These are phyloP conservation scores for Trilocha varians DNA, from an alignment of 2,888 invertebrate genomes.

Conservation along the genomic window DNA sequence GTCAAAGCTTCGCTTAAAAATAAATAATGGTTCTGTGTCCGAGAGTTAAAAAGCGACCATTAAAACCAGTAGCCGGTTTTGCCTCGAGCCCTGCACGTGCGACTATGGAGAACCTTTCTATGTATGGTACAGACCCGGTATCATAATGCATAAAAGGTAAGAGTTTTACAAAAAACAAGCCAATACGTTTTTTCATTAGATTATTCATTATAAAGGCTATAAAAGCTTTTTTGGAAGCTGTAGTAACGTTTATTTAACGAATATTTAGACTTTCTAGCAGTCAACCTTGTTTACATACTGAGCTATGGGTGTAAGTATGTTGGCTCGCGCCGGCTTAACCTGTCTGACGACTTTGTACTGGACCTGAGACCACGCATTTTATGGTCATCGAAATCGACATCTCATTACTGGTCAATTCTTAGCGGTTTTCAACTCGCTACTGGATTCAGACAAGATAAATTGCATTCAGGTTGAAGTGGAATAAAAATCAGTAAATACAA, in stretches of 20 bases:
- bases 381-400: conserved; percentile 27
- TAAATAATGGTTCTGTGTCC: conserved; percentile 28
- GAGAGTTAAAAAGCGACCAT: conserved; percentile 46
- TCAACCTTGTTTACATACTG: neutral
- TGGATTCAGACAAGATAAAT: conserved; percentile 13
- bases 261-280: no score
- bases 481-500: conserved; percentile 43
- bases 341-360: conserved; percentile 48
- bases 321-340: conserved; percentile 41
- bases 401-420: conserved; percentile 25
- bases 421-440: conserved; percentile 10
- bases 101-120: conserved; percentile 20
- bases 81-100: conserved; percentile 59
- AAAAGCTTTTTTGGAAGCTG: no score
- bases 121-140: no score
- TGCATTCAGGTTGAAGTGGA: conserved; percentile 7
- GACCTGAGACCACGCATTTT: conserved; percentile 21
- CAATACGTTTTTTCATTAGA: no score
- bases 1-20: conserved; percentile 19
- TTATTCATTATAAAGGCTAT: no score
- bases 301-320: conserved; percentile 15
- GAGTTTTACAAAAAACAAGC: no score
- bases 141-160: no score
- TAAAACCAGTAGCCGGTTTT: conserved; percentile 54
- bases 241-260: no score